Evolutionary conservation across 2,888 invertebrate species (phyloP), one percentile per base, ranked within the genome.

Genomic region (Troides aeacus): DNA sequence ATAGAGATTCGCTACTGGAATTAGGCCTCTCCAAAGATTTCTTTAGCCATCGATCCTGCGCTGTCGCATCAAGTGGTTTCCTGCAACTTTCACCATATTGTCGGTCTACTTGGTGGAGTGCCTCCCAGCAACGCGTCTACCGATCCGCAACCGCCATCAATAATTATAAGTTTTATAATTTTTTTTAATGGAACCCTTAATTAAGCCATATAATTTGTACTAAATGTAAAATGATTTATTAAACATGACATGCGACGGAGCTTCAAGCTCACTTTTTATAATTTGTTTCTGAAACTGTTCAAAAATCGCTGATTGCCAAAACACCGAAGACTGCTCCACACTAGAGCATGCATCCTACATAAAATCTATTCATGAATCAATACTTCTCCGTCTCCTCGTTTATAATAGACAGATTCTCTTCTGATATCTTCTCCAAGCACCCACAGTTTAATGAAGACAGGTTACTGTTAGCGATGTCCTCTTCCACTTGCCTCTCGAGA

Each of bases 391-490:
- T 36, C 53, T 89, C 87, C n/a, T 90, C 91, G 46, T 82, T 84
- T 3, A 87, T 72, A 4, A 77, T 74, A 0, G 89, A 84, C 4
- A 92, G 82, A 71, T 91, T 90, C 65, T 92, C 92, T 70, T 92
- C 92, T 0, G 92, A 92, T 72, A 92, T 92, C 74, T 91, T 92
- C 70, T 83, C 86, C 36, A 92, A 79, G 66, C 84, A 86, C 2
- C 87, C 83, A 64, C 85, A 83, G 0, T 81, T 79, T 46, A 85
- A 62, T 1, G 83, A 78, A 0, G 80, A 75, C 24, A 78, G 71
- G 64, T 78, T 83, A 46, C 75, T 74, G 30, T 74, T 83, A 0
- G 85, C 84, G 0, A 89, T 69, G 36, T 89, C 90, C 62, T 85
- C 84, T 67, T 92, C 92, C 6, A 92, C 91, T 74, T 86, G 84